A percentile compares a stretch with the other conserved stretches of the same genome.
Evolutionary conservation across 2,888 invertebrate genomes (phyloP).

Genomic region (Endomychus coccineus): DNA sequence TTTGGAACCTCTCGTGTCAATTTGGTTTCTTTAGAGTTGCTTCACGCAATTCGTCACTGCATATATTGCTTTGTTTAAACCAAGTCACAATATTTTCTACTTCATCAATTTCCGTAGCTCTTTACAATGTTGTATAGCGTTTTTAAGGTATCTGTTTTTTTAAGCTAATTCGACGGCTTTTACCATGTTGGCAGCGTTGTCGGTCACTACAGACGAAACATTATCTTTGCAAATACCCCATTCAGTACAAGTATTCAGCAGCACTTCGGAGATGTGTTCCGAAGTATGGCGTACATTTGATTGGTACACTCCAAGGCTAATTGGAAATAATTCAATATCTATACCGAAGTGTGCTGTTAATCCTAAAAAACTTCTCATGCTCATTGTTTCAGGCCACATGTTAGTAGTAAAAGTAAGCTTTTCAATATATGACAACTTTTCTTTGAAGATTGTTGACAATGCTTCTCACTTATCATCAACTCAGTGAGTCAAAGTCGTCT

Average conservation of each 20-base stretch:
- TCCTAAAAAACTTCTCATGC: slow-evolving; percentile 29
- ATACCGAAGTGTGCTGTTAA: slow-evolving; percentile 34
- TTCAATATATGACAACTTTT: slow-evolving; percentile 25
- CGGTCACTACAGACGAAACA: slow-evolving; percentile 24
- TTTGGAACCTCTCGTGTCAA: slow-evolving; percentile 27
- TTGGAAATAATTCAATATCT: slow-evolving; percentile 27
- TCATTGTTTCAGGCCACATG: slow-evolving; percentile 33
- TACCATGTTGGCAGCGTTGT: slow-evolving; percentile 24
- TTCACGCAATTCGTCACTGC: slow-evolving; percentile 22
- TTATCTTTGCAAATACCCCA: slow-evolving; percentile 25
- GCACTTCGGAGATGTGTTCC: slow-evolving; percentile 28
- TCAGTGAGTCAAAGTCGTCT: too few relatives aligned
- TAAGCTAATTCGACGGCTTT: slow-evolving; percentile 31
- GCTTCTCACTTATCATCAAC: too few relatives aligned
- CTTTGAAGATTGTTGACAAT: too few relatives aligned
- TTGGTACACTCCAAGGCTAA: slow-evolving; percentile 34
- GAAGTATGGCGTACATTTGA: slow-evolving; percentile 34
- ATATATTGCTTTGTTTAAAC: slow-evolving; percentile 30
- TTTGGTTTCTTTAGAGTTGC: slow-evolving; percentile 17
- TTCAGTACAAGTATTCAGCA: slow-evolving; percentile 25
- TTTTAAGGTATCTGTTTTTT: slow-evolving; percentile 23
- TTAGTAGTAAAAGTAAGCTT: slow-evolving; percentile 31
- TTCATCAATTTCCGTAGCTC: slow-evolving; percentile 20
- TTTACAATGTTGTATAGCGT: slow-evolving; percentile 18
- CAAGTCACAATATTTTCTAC: slow-evolving; percentile 29